phyloP scores from a whole-genome alignment of 2,888 invertebrate genomes.

The Folsomia manolachei region DNA sequence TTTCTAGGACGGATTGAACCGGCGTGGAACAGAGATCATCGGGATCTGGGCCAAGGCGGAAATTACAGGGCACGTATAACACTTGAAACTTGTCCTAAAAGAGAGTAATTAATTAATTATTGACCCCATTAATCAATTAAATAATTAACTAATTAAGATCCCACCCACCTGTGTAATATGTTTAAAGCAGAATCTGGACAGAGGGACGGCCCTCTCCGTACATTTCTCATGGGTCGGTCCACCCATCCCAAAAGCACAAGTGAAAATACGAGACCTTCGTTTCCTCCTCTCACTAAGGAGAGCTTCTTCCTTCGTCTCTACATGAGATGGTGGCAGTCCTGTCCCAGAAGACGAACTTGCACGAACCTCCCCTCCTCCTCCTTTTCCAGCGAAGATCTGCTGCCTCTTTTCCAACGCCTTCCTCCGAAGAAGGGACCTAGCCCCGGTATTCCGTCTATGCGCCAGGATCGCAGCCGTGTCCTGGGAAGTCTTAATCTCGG shows the following conservation, averaged over 20 bases:
- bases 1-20: neutral
- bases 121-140: neutral
- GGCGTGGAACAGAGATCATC: neutral
- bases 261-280: neutral
- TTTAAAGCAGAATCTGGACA: neutral
- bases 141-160: neutral
- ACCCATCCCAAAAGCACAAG: neutral
- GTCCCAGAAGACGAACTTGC: neutral
- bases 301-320: neutral
- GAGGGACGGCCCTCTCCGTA: neutral
- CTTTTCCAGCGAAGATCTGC: neutral
- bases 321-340: neutral
- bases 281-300: neutral
- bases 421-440: neutral
- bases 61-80: neutral
- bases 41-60: neutral
- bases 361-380: neutral
- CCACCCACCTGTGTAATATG: neutral
- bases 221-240: neutral
- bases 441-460: neutral
- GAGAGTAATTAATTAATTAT: neutral
- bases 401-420: neutral
- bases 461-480: neutral
- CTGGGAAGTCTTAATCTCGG: neutral
- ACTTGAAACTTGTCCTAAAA: neutral